phyloP scores from a whole-genome alignment of 2,797 vertebrate species.

The Galagoides demidoff region DNA sequence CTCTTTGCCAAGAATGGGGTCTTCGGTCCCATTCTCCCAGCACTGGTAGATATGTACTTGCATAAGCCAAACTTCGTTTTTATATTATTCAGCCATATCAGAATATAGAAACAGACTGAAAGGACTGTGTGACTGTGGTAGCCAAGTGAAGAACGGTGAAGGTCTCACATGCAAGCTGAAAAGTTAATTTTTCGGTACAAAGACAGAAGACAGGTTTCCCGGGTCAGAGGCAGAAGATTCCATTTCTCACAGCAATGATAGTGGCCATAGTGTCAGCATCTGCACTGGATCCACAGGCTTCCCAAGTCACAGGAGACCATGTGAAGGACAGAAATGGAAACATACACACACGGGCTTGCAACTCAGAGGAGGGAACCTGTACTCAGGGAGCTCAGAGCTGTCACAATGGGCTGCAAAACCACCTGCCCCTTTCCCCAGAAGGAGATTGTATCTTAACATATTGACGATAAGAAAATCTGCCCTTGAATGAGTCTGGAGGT shows the following conservation, averaged over 20 bases:
- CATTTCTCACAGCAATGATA: background rate
- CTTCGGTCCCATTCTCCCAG: no score
- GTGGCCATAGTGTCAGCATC: background rate
- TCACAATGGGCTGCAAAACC: background rate
- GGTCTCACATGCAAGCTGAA: background rate
- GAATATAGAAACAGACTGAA: background rate
- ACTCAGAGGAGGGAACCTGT: background rate
- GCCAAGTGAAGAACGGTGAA: background rate
- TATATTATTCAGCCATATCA: background rate
- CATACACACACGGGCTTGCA: background rate
- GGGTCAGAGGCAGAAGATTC: background rate
- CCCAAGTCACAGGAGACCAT: rapidly evolving
- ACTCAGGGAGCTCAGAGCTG: background rate
- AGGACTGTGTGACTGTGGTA: background rate
- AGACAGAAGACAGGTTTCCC: background rate
- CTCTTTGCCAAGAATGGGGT: no score
- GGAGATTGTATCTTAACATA: background rate
- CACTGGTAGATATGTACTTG: background rate
- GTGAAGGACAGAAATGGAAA: background rate
- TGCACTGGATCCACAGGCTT: rapidly evolving
- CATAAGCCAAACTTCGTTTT: background rate
- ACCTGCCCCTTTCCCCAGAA: background rate
- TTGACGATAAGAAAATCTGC: background rate
- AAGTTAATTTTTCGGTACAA: background rate
- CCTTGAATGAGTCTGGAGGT: background rate